Base-by-base conservation (phyloP, 2,888 invertebrate genomes). In the Aradus depressus region DNA sequence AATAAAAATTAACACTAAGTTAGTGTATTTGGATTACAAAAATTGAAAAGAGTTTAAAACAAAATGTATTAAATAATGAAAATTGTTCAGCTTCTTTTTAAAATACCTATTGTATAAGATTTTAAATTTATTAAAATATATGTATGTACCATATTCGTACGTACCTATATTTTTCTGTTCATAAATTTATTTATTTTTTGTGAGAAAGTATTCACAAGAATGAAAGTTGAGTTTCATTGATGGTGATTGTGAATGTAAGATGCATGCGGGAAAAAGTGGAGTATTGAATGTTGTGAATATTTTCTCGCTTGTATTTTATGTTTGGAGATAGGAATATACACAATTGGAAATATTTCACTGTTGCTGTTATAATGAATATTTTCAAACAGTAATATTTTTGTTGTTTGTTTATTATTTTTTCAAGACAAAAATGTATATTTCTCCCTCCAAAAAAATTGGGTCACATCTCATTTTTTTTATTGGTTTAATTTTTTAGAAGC, bases 391-490 rank as follows among this genome's bases (percentile, higher is more conserved):
- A 35, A 35, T 35, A 6, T 35, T 35, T 10, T 35, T 35, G 14
- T 35, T 35, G 6, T 35, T 6, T 6, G 37, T n/a, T 14, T 35
- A 14, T 5, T 35, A 35, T n/a, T 14, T 25, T 42, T 26, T 14
- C 14, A 25, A 25, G 42, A 25, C 14, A 16, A 12, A 16, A 8
- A 2, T 10, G 14, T 31, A 34, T 32, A 44, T 31, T 34, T 34
- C 32, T 44, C 8, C 25, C 44, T 44, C 35, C 44, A 44, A 44
- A 44, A 32, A 31, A 21, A 44, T 21, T 44, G 44, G 44, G 44
- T 44, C 44, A 44, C 44, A 44, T 44, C 44, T 44, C 19, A 16
- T 44, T 25, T 28, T 12, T 34, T n/a, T 34, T 34, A 16, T 34
- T 6, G n/a, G 35, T 34, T 14, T 34, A 34, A 18, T 34, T 6